phyloP scores from a whole-genome alignment of 1,140 invertebrate species.

The Drosophila seguyi region DNA sequence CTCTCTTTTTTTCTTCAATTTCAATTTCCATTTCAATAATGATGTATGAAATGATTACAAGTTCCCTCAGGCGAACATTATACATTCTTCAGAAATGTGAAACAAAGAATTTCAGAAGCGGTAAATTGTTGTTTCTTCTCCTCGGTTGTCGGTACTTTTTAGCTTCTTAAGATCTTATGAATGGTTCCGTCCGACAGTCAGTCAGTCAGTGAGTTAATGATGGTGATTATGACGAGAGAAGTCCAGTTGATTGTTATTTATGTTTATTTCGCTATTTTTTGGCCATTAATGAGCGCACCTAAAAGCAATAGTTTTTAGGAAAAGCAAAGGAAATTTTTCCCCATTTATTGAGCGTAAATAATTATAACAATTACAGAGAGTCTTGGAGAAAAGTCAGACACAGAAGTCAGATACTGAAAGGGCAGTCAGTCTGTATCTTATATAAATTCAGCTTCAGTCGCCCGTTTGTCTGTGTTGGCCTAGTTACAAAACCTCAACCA shows the following conservation, averaged over 20 bases:
- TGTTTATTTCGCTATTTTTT: constrained; percentile 45
- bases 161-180: constrained; percentile 13
- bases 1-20: constrained; percentile 8
- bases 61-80: constrained; percentile 25
- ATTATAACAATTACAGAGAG: constrained; percentile 30
- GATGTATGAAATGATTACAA: constrained; percentile 36
- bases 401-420: constrained; percentile 13
- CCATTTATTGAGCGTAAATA: constrained; percentile 53
- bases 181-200: constrained; percentile 60
- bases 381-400: constrained; percentile 27
- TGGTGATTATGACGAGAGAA: constrained; percentile 68
- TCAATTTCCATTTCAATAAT: constrained; percentile 72
- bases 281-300: constrained; percentile 51
- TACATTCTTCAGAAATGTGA: constrained; percentile 53
- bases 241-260: constrained; percentile 60
- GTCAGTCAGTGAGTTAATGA: constrained; percentile 74
- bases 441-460: constrained; percentile 37
- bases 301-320: constrained; percentile 10
- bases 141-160: constrained; percentile 31
- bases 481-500: constrained; percentile 58
- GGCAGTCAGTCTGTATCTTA: constrained; percentile 3
- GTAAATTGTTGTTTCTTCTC: constrained; percentile 22
- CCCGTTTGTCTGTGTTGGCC: constrained; percentile 58
- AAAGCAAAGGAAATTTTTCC: constrained; percentile 19
- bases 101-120: constrained; percentile 36